Conservation (phyloP, 1,140 invertebrate genomes). For the Drosophila insularis region DNA sequence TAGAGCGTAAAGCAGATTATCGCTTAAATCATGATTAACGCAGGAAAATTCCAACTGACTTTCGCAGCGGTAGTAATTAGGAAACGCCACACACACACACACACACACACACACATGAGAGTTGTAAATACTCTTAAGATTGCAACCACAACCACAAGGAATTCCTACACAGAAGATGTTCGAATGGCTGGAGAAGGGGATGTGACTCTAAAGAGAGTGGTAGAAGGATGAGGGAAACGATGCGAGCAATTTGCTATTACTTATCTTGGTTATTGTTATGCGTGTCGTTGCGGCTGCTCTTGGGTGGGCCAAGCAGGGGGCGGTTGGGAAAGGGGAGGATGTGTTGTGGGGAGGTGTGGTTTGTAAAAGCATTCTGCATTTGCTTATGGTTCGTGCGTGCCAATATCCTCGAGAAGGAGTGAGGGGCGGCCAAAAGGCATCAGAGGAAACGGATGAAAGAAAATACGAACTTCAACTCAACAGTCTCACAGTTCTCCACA, state of each 20-base stretch:
- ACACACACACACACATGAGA: background rate
- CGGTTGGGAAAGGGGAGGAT: background rate
- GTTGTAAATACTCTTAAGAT: slow-evolving; percentile 59
- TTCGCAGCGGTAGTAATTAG: slow-evolving; percentile 61
- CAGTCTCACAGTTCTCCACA: slow-evolving; percentile 29
- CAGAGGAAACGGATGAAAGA: background rate
- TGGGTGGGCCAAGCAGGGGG: background rate
- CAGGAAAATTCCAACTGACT: slow-evolving; percentile 36
- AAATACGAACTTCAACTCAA: slow-evolving; percentile 3
- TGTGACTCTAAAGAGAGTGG: background rate
- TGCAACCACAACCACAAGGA: slow-evolving; percentile 30
- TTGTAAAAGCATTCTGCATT: slow-evolving; percentile 49
- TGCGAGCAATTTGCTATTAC: slow-evolving; percentile 72
- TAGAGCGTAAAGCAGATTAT: slow-evolving; percentile 46
- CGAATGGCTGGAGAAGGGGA: too few species aligned
- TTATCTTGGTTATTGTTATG: slow-evolving; percentile 69
- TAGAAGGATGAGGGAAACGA: slow-evolving; percentile 20
- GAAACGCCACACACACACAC: slow-evolving; percentile 37
- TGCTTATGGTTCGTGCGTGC: slow-evolving; percentile 62
- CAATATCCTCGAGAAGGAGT: slow-evolving; percentile 40
- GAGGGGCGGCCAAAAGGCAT: background rate
- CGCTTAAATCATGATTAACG: slow-evolving; percentile 74
- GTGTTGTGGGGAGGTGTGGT: slow-evolving; percentile 9
- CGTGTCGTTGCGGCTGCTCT: slow-evolving; percentile 22
- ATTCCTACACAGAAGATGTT: background rate